Evolutionary conservation across 2,888 invertebrate species (phyloP), one percentile per base, ranked within the genome.

Genomic region (Ditylenchus weischeri): DNA sequence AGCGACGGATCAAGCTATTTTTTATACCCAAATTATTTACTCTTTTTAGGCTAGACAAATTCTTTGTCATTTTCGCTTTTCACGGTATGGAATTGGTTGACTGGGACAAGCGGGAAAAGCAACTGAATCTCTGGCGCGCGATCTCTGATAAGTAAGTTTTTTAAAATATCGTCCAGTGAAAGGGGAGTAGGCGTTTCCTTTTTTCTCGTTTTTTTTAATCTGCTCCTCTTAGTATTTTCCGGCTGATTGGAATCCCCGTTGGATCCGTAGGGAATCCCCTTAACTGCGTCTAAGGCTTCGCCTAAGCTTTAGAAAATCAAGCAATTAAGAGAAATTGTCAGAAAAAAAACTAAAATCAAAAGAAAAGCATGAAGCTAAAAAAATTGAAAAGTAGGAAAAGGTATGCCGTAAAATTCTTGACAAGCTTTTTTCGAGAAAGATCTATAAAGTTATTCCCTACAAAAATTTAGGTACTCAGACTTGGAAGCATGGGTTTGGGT

Each of bases 51-150:
- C 48, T 66, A 21, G 64, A 66, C 18, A 43, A 29, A 21, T 79
- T 78, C 66, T 76, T 79, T 72, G 78, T 74, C 11, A 78, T 77
- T 18, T 72, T 79, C 23, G 78, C 78, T 10, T 79, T 75, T 64
- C 76, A 77, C 51, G 79, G 79, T 23, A 70, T 71, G n/a, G 64
- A 69, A 8, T 59, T 79, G 49, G 76, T 73, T 15, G 62, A 65
- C n/a, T 75, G 72, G 72, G 58, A 57, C 36, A 64, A 57, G 29
- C 67, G 76, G 35, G 66, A 57, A 6, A 57, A 48, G 47, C 36
- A 74, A 49, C 69, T 75, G 1, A 68, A 72, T 67, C 36, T 65
- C 60, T 79, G 79, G 79, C 71, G 79, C 49, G 66, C 64, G 13
- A 78, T 76, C 7, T 77, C 75, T 3, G 79, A 79, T 65, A 63